Percentiles rank a stretch among this genome's conserved stretches.
Conservation (phyloP, 2,888 invertebrate genomes). For the Carcina quercana region DNA sequence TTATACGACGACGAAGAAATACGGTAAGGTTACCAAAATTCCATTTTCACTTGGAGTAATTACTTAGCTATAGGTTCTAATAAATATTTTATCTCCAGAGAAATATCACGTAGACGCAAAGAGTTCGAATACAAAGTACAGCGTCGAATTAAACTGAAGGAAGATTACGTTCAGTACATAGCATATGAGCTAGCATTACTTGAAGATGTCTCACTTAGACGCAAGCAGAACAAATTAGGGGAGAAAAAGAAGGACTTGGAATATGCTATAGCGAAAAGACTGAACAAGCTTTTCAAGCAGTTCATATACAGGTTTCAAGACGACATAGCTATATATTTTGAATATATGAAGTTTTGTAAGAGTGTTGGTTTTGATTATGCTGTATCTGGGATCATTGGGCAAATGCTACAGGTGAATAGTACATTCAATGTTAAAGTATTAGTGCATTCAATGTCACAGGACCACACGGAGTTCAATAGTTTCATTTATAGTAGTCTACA, state of each 20-base stretch:
- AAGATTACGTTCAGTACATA: slow-evolving; percentile 81
- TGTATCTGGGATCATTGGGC: slow-evolving; percentile 73
- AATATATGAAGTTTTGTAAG: slow-evolving; percentile 86
- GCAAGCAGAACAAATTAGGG: slow-evolving; percentile 70
- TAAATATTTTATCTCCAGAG: too few relatives aligned
- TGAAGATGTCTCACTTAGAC: slow-evolving; percentile 76
- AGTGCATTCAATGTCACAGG: too few relatives aligned
- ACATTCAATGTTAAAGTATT: too few relatives aligned
- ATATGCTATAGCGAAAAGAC: slow-evolving; percentile 78
- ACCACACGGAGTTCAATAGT: too few relatives aligned
- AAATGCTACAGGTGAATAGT: slow-evolving; percentile 75
- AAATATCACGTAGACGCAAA: slow-evolving; percentile 79
- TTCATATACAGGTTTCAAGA: slow-evolving; percentile 80
- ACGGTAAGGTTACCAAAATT: slow-evolving; percentile 57
- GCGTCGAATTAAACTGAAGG: slow-evolving; percentile 77
- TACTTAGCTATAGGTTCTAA: slow-evolving; percentile 3
- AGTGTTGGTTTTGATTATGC: slow-evolving; percentile 74
- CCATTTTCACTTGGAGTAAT: neutral
- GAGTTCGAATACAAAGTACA: slow-evolving; percentile 84
- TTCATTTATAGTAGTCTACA: too few relatives aligned
- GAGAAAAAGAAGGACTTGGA: slow-evolving; percentile 80
- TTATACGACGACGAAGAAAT: slow-evolving; percentile 82
- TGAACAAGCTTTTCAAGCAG: slow-evolving; percentile 83
- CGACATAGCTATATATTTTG: slow-evolving; percentile 83
- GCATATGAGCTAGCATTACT: slow-evolving; percentile 81